phyloP scores from a whole-genome alignment of 2,797 vertebrate genomes.

The Anguilla megastoma region DNA sequence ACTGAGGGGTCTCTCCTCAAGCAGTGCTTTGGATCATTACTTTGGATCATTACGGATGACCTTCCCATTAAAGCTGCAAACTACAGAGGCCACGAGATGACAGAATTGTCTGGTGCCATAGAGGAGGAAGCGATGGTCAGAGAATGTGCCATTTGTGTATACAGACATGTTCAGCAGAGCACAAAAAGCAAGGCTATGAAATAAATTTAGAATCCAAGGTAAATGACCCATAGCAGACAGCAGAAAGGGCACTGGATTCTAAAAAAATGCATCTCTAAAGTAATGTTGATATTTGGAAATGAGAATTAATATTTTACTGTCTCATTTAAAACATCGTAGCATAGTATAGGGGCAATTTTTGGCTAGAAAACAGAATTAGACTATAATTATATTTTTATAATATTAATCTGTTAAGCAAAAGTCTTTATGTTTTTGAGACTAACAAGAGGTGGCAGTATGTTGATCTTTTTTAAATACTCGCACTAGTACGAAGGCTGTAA shows the following conservation, averaged over 20 bases:
- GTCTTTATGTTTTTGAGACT: neutral
- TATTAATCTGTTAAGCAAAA: neutral
- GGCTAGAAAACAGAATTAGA: neutral
- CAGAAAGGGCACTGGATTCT: neutral
- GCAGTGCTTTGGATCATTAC: neutral
- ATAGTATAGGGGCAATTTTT: neutral
- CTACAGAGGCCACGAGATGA: neutral
- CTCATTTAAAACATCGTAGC: neutral
- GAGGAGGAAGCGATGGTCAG: neutral
- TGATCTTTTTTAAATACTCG: no score
- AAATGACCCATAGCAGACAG: neutral
- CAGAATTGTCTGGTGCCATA: neutral
- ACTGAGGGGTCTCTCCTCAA: neutral
- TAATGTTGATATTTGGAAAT: neutral
- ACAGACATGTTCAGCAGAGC: neutral
- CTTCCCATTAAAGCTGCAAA: neutral
- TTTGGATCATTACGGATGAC: neutral
- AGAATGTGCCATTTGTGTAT: neutral
- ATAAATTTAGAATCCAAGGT: neutral
- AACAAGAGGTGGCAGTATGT: neutral
- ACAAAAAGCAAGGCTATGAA: neutral
- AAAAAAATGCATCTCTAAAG: neutral
- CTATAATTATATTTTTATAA: neutral
- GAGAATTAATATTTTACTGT: neutral
- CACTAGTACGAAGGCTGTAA: constrained; percentile 2